Base-by-base conservation (phyloP, 1,140 invertebrate species). In the Eciton burchellii region DNA sequence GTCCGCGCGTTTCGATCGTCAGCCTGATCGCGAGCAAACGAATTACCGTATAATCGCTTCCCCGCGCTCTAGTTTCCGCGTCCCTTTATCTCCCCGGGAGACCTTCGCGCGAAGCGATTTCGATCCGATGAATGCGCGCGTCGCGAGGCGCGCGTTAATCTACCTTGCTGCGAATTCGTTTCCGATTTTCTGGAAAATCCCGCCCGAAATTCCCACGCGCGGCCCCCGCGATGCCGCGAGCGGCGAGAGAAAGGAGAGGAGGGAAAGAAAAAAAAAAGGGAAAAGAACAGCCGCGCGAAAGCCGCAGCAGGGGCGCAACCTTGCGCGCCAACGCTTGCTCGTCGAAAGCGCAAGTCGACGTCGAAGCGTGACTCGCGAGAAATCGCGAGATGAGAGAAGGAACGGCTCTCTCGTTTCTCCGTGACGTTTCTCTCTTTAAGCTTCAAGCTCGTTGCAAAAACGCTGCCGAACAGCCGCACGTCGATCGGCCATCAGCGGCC, bases 401-500 rank as follows among this genome's bases (percentile, higher is more conserved):
- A n/a, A n/a, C n/a, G n/a, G n/a, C n/a, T n/a, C n/a, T n/a, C n/a
- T n/a, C 35, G 52, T 79, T 54, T 35, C 35, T 35, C 6, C 26
- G n/a, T n/a, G n/a, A 4, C 26, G 3, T 63, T 49, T 47, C 6
- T 49, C 35, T 49, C 19, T 56, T 2, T 3, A 29, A 74, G 16
- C 12, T 68, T 8, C 63, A 63, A 74, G 16, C 26, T 35, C 21
- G 29, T 54, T 66, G 41, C 19, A 77, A 77, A 43, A n/a, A n/a
- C n/a, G 35, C 35, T 2, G 35, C 35, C 60, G 60, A n/a, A 14
- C 66, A 68, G 16, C 62, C 63, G 74, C 63, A 79, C 43, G 74
- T 70, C 74, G 63, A 79, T 79, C 63, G 63, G 21, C 56, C 62
- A 56, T 54, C n/a, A 68, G 62, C 12, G 56, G 24, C 41, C 74